Base-by-base conservation (phyloP, 2,797 vertebrate genomes). In the Avahi laniger region DNA sequence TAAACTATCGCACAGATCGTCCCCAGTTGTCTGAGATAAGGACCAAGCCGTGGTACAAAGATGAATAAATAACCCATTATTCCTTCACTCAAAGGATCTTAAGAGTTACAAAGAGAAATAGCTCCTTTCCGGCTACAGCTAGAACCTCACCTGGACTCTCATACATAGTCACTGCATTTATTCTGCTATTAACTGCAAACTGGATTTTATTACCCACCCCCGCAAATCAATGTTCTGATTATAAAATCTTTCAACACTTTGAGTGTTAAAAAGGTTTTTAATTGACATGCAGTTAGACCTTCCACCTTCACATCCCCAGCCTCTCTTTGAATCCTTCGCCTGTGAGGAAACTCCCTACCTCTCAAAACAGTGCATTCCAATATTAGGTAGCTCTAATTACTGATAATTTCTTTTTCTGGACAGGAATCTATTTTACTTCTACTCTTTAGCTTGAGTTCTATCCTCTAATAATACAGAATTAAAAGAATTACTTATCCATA, bases 41-140 rank as follows among this genome's bases (percentile, higher is more conserved):
- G 33, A 65, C 15, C 15, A n/a, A 35, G 35, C 41, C 83, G 46
- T 54, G 43, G 33, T 48, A 95, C 33, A 89, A 81, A 91, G 43
- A 85, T n/a, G 33, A 65, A 65, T 87, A 81, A 95, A 83, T 63
- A 93, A 54, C 18, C 28, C 48, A 79, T 63, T 35, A 50, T 59
- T 73, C 67, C 54, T 88, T 96, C 61, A 70, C 9, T 83, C 90
- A 80, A 92, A 95, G 57, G 54, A 87, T 63, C 67, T 61, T 46
- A 95, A 22, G 50, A 87, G n/a, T 28, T 79, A 92, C n/a, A 76
- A 95, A 87, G 28, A 79, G 26, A 90, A 95, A 65, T 50, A 41
- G 65, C 35, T 85, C 33, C 43, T 57, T 85, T 88, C 81, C 35
- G 30, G 35, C 63, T 91, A 41, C 12, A 67, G 73, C 11, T 9